These are phyloP conservation scores for Camponotus fellah DNA, from an alignment of 2,888 invertebrate genomes.

Conservation along the genomic window DNA sequence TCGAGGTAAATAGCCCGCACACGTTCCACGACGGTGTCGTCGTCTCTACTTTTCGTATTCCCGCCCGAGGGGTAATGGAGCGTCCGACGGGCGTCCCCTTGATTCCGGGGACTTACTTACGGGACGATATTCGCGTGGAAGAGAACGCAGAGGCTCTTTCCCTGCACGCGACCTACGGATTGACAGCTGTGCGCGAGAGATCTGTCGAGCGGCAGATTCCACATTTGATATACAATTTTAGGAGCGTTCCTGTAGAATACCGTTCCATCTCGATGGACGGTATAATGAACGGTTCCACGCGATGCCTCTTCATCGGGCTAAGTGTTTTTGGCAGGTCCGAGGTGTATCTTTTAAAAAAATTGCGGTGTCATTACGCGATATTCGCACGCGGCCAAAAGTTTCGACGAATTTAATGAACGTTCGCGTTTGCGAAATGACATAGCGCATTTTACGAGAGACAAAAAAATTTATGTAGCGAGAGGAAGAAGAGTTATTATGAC, in stretches of 20 bases:
- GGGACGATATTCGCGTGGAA: background rate
- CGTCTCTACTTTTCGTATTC: slow-evolving; percentile 2
- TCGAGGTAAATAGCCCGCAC: slow-evolving; percentile 76
- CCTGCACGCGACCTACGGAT: slow-evolving; percentile 53
- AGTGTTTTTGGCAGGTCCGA: slow-evolving; percentile 40
- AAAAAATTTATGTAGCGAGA: slow-evolving; percentile 18
- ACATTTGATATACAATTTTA: slow-evolving; percentile 14
- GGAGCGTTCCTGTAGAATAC: background rate
- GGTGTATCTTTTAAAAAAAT: slow-evolving; percentile 2
- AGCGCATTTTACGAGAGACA: background rate
- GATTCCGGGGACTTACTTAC: background rate
- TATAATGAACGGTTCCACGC: slow-evolving; percentile 57
- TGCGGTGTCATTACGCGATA: slow-evolving; percentile 44
- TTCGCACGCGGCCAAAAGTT: background rate
- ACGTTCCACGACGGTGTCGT: slow-evolving; percentile 57
- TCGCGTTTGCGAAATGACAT: background rate
- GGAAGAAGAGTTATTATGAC: background rate
- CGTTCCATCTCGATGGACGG: slow-evolving; percentile 42
- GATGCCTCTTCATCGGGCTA: slow-evolving; percentile 29
- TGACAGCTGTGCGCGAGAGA: slow-evolving; percentile 36
- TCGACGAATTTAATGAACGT: background rate
- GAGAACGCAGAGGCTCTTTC: background rate
- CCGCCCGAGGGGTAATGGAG: slow-evolving; percentile 46
- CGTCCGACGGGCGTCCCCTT: slow-evolving; percentile 7
- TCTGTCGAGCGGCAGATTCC: slow-evolving; percentile 27